Evolutionary conservation across 2,888 invertebrate genomes (phyloP).

Genomic region (Rhagonycha fulva): DNA sequence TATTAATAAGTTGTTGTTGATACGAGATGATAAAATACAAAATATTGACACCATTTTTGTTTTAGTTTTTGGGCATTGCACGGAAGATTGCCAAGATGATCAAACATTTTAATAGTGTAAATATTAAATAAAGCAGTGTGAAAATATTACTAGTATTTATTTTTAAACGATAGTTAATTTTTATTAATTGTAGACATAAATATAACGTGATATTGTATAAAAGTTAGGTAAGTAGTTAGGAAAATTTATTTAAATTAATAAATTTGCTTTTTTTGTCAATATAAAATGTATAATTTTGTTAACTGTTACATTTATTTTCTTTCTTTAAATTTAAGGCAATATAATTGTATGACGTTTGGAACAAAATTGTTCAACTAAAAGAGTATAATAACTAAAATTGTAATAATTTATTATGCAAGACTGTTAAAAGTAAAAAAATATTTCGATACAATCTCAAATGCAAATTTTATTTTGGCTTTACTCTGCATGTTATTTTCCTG

Average conservation of each 20-base stretch:
- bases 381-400: background rate
- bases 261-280: constrained; percentile 10
- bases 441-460: background rate
- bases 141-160: constrained; percentile 19
- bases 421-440: constrained; percentile 2
- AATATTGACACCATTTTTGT: constrained; percentile 48
- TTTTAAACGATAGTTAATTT: constrained; percentile 8
- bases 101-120: constrained; percentile 70
- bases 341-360: background rate
- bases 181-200: constrained; percentile 14
- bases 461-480: background rate
- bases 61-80: constrained; percentile 87
- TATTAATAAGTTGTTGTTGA: too few relatives aligned
- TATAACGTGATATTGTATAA: constrained; percentile 27
- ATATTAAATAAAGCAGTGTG: constrained; percentile 16
- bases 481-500: background rate
- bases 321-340: background rate
- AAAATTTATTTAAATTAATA: constrained; percentile 5
- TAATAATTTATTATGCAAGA: constrained; percentile 5
- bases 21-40: too few relatives aligned
- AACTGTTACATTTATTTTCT: constrained; percentile 10
- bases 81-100: constrained; percentile 84
- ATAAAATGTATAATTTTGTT: constrained; percentile 26
- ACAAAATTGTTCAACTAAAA: background rate
- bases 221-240: constrained; percentile 26